Base-by-base conservation (phyloP, 1,140 invertebrate genomes). In the Parapsyche elsis region DNA sequence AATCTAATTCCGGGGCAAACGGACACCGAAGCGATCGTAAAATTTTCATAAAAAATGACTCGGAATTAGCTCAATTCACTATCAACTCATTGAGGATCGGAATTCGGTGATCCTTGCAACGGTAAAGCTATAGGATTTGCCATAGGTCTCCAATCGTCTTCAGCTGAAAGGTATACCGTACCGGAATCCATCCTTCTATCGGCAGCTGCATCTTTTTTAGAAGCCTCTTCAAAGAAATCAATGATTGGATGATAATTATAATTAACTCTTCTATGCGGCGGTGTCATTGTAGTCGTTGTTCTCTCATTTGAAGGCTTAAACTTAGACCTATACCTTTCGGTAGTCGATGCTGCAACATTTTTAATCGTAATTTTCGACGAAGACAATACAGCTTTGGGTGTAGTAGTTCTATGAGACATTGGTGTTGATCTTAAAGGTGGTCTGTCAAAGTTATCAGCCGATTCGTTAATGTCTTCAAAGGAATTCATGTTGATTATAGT, bases 231-330 rank as follows among this genome's bases (percentile, higher is more conserved):
- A 85, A 95, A 95, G 86, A 94, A 95, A 84, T 95, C 94, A 81
- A 95, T 94, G 71, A 95, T 95, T 1, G 94, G 94, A 86, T 95
- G 94, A 84, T 95, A 95, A 85, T 93, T 95, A 84, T 95, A 95
- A 87, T 95, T 95, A 46, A 95, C 90, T 84, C 92, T 88, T 85
- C 91, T 90, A 23, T 86, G 84, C 5, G 78, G 57, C 5, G 79
- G 70, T 77, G 80, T 82, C 9, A 75, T 30, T 30, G 73, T 61
- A 9, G 76, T 57, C 16, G 73, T 81, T 45, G 76, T 64, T 4
- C 67, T 76, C 10, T 82, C 81, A 7, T 38, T 64, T 57, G 71
- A 57, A 53, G 45, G 83, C 16, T 30, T 67, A 61, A n/a, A 59
- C 71, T 83, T 57, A 45, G 74, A 38, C 46, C 45, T 23, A 30